Evolutionary conservation across 2,113 vertebrate genomes (phyloP).

Genomic region (Chaenocephalus aceratus): DNA sequence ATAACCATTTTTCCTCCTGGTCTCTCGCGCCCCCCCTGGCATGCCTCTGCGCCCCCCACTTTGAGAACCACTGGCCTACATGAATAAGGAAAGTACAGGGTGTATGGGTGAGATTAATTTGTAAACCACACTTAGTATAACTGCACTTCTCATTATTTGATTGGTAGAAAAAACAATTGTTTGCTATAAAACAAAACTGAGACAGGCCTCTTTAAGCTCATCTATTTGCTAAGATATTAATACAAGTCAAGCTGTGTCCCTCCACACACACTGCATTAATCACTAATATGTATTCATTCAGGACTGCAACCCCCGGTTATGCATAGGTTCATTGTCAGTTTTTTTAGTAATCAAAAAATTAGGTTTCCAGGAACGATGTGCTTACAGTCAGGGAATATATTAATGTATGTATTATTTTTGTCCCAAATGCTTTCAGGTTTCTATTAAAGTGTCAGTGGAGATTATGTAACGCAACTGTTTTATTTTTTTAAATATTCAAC

Average conservation of each 20-base stretch:
- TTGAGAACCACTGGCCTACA: neutral
- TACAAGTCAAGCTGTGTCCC: slow-evolving; percentile 9
- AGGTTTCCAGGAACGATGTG: neutral
- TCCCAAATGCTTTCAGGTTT: neutral
- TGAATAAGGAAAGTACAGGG: too few relatives aligned
- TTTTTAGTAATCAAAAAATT: neutral
- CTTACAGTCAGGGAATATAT: slow-evolving; percentile 6
- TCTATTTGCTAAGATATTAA: neutral
- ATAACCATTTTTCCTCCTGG: too few relatives aligned
- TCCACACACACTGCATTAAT: slow-evolving; percentile 14
- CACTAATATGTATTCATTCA: neutral
- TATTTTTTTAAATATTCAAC: too few relatives aligned
- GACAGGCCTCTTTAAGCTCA: neutral
- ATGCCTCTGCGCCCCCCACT: too few relatives aligned
- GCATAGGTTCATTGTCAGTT: neutral
- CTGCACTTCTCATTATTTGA: too few relatives aligned
- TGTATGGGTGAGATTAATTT: too few relatives aligned
- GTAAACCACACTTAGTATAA: too few relatives aligned
- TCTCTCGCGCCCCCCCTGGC: too few relatives aligned
- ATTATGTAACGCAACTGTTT: neutral
- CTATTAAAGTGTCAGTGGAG: slow-evolving; percentile 26
- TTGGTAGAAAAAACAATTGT: neutral
- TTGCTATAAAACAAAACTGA: neutral
- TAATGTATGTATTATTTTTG: neutral
- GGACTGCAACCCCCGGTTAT: neutral